Percentiles rank a stretch among this genome's conserved stretches.
Evolutionary conservation across 2,888 invertebrate genomes (phyloP).

Genomic region (Callimorpha dominula): DNA sequence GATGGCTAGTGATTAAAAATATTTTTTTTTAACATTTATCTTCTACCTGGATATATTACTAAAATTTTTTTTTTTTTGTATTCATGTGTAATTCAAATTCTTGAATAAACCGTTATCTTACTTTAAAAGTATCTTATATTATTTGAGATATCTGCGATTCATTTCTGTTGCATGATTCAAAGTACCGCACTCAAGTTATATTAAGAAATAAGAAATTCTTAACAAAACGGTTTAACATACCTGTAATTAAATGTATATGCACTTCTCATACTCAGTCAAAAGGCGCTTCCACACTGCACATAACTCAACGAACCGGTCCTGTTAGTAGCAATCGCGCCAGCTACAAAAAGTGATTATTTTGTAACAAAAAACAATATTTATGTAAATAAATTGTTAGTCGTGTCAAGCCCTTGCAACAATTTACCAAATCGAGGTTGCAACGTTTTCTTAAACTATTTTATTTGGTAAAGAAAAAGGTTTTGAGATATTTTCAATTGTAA

Average conservation of each 20-base stretch:
- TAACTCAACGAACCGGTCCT: constrained; percentile 26
- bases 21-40: no score
- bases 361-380: constrained; percentile 33
- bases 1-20: no score
- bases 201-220: not conserved
- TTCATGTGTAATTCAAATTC: no score
- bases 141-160: not conserved
- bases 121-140: not conserved
- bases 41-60: no score
- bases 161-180: not conserved
- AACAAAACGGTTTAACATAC: not conserved
- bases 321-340: constrained; percentile 28
- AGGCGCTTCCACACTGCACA: constrained; percentile 14
- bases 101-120: no score
- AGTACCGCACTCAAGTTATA: not conserved
- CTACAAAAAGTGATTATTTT: constrained; percentile 37
- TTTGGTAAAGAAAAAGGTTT: not conserved
- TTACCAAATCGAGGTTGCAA: constrained; percentile 6
- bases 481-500: not conserved
- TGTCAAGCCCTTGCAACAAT: constrained; percentile 9
- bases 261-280: not conserved
- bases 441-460: not conserved
- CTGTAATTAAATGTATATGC: not conserved
- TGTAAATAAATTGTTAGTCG: constrained; percentile 3
- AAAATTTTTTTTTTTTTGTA: no score